These are phyloP conservation scores for Drosophila subpulchrella DNA, from an alignment of 1,140 invertebrate genomes.

Conservation along the genomic window DNA sequence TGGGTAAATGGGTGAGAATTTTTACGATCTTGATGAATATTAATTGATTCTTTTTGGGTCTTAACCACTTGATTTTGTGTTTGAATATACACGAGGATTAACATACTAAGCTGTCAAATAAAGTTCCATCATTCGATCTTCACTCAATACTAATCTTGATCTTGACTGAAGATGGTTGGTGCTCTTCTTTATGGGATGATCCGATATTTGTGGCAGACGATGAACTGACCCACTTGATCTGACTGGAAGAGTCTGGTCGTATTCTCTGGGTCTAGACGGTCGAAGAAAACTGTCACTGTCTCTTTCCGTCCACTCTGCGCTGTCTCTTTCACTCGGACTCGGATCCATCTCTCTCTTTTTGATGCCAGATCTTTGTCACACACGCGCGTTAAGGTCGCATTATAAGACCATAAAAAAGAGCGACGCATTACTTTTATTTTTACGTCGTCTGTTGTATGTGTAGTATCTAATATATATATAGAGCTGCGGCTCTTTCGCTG, in stretches of 20 bases:
- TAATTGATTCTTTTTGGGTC: no score
- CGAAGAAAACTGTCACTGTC: conserved; percentile 22
- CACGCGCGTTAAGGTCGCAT: conserved; percentile 69
- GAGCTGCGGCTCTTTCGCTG: conserved; percentile 5
- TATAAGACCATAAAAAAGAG: conserved; percentile 67
- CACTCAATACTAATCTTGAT: conserved; percentile 1
- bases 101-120: no score
- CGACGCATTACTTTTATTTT: conserved; percentile 63
- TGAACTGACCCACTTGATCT: conserved; percentile 34
- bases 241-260: not conserved
- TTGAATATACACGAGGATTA: no score
- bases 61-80: no score
- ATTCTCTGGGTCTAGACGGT: conserved; percentile 23
- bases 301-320: not conserved
- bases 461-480: conserved; percentile 13
- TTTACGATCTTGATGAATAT: no score
- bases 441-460: conserved; percentile 14
- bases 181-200: not conserved
- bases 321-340: conserved; percentile 4
- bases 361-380: conserved; percentile 64
- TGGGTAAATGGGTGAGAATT: no score
- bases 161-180: not conserved
- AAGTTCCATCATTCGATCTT: not conserved
- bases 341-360: not conserved
- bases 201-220: not conserved